Evolutionary conservation across 2,888 invertebrate species (phyloP), one percentile per base, ranked within the genome.

Genomic region (Chesias legatella): DNA sequence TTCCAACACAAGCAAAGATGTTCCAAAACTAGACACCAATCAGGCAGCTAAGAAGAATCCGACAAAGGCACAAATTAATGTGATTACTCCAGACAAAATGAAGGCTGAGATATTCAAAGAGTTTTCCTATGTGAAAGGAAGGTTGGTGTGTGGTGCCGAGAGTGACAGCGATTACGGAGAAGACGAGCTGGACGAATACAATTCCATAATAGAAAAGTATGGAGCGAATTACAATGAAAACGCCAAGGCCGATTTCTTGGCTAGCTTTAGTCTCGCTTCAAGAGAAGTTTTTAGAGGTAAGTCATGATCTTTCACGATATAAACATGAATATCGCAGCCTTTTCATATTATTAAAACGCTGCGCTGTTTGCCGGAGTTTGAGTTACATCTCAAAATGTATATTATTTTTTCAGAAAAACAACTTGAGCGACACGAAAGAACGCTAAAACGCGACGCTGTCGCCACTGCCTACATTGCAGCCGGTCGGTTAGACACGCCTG

Each of bases 201-300:
- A 73, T 26, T 55, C 62, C 72, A 90, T 92, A 11, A 91, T 90
- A 29, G 88, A 90, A 50, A 90, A 75, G 28, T 84, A 67, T 47
- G 63, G 65, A 5, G 32, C 52, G 81, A 40, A 85, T 81, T 42
- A 89, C 9, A 88, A 89, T 50, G 77, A 86, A 20, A 79, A 84
- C 31, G 60, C 51, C 1, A 79, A 94, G 66, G 67, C 90, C 8
- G 78, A 90, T 8, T 93, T 93, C 67, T 79, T 94, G 35, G 86
- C 90, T 13, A 81, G 89, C 53, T 90, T 93, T 49, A 90, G 88
- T 33, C 73, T 94, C 43, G 92, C 91, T 5, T 91, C 93, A n/a
- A 84, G 88, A 38, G 78, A 81, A 33, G 79, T 71, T 48, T 91
- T 79, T 57, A 91, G 91, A 79, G 92, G 93, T 93, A 80, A 80